phyloP scores from a whole-genome alignment of 2,113 vertebrate genomes.

The Colossoma macropomum region DNA sequence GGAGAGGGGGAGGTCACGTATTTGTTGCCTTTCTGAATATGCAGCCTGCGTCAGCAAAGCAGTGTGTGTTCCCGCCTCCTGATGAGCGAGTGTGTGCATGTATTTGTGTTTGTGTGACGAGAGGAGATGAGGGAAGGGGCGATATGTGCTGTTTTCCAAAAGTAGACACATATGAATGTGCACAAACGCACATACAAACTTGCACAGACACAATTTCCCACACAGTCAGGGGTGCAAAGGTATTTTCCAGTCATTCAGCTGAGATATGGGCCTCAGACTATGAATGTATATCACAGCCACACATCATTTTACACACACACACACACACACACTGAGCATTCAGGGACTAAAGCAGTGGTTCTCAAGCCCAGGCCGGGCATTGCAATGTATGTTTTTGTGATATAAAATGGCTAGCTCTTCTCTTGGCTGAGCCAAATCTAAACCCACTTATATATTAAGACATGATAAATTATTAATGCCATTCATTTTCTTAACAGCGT shows the following conservation, averaged over 20 bases:
- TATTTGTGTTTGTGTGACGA: constrained; percentile 8
- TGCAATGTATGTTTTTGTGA: too few relatives aligned
- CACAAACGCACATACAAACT: background rate
- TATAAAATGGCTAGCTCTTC: too few relatives aligned
- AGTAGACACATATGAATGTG: background rate
- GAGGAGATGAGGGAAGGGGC: background rate
- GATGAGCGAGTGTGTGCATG: constrained; percentile 29
- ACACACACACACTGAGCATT: background rate
- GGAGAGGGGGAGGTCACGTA: constrained; percentile 34
- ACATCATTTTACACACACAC: constrained; percentile 1
- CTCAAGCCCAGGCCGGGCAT: too few relatives aligned
- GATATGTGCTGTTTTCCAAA: constrained; percentile 8
- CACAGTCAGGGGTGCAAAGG: background rate
- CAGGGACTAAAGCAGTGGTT: background rate
- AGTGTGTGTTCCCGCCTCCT: constrained; percentile 46
- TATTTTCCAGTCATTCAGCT: constrained; percentile 28
- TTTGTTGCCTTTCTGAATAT: constrained; percentile 50
- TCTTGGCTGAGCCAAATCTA: too few relatives aligned
- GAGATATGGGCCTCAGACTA: background rate
- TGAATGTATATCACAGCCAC: background rate
- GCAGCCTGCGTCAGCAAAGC: constrained; percentile 38
- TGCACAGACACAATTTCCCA: constrained; percentile 8
- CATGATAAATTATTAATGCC: too few relatives aligned
- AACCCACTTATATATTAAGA: too few relatives aligned
- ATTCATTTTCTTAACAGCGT: too few relatives aligned